Evolutionary conservation across 2,797 vertebrate genomes (phyloP).

Genomic region (Meriones psammophilus): DNA sequence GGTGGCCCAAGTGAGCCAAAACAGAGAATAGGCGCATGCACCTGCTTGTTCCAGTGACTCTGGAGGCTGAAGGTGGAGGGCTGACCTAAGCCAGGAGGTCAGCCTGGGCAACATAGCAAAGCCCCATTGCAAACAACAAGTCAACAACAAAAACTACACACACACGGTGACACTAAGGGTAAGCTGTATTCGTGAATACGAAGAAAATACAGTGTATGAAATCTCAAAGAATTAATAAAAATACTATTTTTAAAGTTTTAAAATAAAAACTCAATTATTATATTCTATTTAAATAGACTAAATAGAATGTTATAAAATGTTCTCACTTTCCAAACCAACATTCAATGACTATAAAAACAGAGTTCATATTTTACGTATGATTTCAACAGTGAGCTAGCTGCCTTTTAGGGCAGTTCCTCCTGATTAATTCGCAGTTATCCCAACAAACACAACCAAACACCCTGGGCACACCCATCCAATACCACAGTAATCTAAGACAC

Average conservation of each 20-base stretch:
- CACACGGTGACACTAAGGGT: not conserved
- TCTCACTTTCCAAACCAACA: constrained; percentile 61
- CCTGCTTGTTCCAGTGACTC: not conserved
- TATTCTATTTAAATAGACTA: constrained; percentile 14
- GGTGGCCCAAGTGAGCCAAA: not conserved
- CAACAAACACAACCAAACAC: not conserved
- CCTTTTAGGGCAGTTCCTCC: constrained; percentile 45
- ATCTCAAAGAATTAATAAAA: not conserved
- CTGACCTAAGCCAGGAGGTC: not conserved
- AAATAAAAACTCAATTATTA: constrained; percentile 48
- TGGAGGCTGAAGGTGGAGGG: not conserved
- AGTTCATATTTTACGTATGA: constrained; percentile 26
- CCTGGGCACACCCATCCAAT: not conserved
- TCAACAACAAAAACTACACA: not conserved
- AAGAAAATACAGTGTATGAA: not conserved
- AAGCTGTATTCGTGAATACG: not conserved
- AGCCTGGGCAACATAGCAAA: not conserved
- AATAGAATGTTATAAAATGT: constrained; percentile 30
- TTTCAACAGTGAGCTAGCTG: not conserved
- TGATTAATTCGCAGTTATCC: constrained; percentile 31
- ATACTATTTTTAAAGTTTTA: constrained; percentile 4
- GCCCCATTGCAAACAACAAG: not conserved
- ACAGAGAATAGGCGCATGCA: not conserved
- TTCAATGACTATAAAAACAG: constrained; percentile 52
- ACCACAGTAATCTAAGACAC: constrained; percentile 20